Evolutionary conservation across 2,797 vertebrate species (phyloP), one percentile per base, ranked within the genome.

Genomic region (Notoglanidium macrostoma): DNA sequence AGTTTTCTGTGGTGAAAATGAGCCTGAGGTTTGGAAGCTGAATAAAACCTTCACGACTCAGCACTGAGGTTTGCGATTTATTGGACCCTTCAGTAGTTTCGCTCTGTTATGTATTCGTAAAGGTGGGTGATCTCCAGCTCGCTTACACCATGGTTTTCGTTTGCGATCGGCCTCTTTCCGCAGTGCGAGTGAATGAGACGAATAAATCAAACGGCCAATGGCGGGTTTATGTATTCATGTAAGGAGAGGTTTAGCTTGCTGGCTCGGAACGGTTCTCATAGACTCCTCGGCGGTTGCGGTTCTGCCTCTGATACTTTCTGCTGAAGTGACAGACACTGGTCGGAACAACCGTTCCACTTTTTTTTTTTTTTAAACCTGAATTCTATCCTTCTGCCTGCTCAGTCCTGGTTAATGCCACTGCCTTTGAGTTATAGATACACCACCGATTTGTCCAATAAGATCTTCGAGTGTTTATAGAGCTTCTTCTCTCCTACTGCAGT

Each of bases 151-250:
- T 26, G 81, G 61, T 67, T 87, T 88, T 87, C 61, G 76, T 55
- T 73, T 72, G 61, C 32, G 65, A 85, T 86, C 84, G 46, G 49
- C 85, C 77, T 72, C 17, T 86, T 86, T 85, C 87, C 83, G 81
- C 84, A 83, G 35, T 46, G 84, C n/a, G 81, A 88, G 85, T 76
- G 80, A 87, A 89, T 87, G 76, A 89, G 85, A 82, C 44, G 79
- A 72, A 88, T 91, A 88, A 91, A 89, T 88, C 88, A 89, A 84
- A 81, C 10, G 12, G n/a, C 59, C 21, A 54, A 7, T 79, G 86
- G 86, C 86, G 86, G 87, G 87, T 90, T 91, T 90, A 87, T 87
- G 77, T 59, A 83, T 85, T 90, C 84, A 32, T 73, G 85, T 87
- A 87, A 88, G 84, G 77, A 86, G 82, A 87, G 89, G 84, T 88